Conservation (phyloP, 2,113 vertebrate species). For the Dasyornis broadbenti region DNA sequence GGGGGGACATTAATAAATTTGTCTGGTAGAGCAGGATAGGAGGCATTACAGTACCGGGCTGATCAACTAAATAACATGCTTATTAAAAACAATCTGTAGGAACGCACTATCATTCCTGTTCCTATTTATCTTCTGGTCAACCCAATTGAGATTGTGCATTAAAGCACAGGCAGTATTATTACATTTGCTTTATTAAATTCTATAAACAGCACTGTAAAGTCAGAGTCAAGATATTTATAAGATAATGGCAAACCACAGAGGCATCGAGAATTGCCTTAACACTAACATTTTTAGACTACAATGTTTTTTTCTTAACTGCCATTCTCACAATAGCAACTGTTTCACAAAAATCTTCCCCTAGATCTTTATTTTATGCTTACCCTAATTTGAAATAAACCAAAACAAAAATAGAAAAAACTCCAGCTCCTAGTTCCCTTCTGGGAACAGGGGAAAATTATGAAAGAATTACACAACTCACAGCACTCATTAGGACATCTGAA, state of each 20-base stretch:
- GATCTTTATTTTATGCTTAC: neutral
- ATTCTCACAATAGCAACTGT: neutral
- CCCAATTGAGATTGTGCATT: conserved; percentile 66
- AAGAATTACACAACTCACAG: conserved; percentile 51
- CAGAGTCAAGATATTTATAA: conserved; percentile 67
- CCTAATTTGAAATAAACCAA: conserved; percentile 18
- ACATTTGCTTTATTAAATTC: conserved; percentile 71
- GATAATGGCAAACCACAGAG: conserved; percentile 40
- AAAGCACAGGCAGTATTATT: conserved; percentile 64
- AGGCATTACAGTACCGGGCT: conserved; percentile 49
- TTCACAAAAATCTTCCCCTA: neutral
- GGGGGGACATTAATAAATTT: conserved; percentile 69
- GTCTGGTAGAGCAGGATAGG: conserved; percentile 54
- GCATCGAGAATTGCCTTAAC: conserved; percentile 21
- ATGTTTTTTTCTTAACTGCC: conserved; percentile 22
- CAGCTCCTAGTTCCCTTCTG: conserved; percentile 2
- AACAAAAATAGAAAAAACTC: neutral
- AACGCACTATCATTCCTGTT: conserved; percentile 63
- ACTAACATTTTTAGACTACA: neutral
- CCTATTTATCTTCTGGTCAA: conserved; percentile 72
- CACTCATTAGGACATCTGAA: conserved; percentile 57
- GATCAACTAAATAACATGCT: conserved; percentile 73
- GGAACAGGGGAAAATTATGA: conserved; percentile 21
- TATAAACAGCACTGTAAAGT: conserved; percentile 66
- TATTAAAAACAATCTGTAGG: conserved; percentile 74